These are phyloP conservation scores for Hypomecis punctinalis DNA, from an alignment of 2,888 invertebrate species.

Conservation along the genomic window DNA sequence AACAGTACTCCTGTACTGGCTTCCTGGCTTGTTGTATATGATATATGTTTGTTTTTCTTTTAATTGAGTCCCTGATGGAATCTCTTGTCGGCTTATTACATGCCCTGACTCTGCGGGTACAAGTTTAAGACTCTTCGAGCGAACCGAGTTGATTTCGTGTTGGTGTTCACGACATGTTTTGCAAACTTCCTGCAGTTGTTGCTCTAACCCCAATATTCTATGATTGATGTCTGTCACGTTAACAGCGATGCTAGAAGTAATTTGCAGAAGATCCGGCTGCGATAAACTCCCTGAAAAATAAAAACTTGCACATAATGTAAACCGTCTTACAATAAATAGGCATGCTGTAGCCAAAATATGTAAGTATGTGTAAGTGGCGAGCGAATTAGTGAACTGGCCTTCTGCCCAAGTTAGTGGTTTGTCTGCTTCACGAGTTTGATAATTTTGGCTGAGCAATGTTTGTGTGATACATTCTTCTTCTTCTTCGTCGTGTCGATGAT, in stretches of 20 bases:
- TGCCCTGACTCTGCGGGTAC: constrained; percentile 35
- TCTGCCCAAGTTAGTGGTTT: no score
- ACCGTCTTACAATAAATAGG: no score
- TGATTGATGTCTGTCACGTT: constrained; percentile 71
- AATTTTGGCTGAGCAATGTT: no score
- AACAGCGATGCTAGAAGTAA: constrained; percentile 68
- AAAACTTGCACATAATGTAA: not conserved
- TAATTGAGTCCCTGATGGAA: constrained; percentile 40
- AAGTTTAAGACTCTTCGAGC: constrained; percentile 38
- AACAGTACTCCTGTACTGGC: constrained; percentile 52
- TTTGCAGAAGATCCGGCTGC: constrained; percentile 67
- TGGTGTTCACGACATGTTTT: constrained; percentile 60
- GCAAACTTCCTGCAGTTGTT: constrained; percentile 64
- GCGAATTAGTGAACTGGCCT: no score
- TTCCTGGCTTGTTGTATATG: constrained; percentile 59
- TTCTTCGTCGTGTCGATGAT: no score
- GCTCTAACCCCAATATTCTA: constrained; percentile 66
- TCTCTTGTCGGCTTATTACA: constrained; percentile 45
- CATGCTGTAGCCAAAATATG: no score
- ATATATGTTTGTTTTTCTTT: constrained; percentile 56
- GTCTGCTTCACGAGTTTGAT: no score
- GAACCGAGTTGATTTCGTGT: constrained; percentile 18
- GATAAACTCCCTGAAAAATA: constrained; percentile 66
- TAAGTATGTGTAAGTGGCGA: no score
- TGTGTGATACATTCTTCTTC: no score